Base-by-base conservation (phyloP, 2,888 invertebrate genomes). In the Torymus aiolomorphi region DNA sequence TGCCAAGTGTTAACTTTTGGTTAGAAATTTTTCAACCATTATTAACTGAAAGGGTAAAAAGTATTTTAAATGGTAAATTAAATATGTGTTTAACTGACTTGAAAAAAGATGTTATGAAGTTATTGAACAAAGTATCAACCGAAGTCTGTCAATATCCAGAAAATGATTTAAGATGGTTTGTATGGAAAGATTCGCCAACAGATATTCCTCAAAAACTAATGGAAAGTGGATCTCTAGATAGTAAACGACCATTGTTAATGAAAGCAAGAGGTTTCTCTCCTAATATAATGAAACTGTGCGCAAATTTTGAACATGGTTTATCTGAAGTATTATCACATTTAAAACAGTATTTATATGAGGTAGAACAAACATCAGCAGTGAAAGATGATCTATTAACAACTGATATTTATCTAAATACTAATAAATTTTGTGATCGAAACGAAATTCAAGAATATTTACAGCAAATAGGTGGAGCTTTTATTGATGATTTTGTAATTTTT, bases 191-290 rank as follows among this genome's bases (percentile, higher is more conserved):
- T 86, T 93, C 94, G 61, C 87, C 88, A 2, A 81, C 85, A 0
- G 94, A 94, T 86, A 89, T 93, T 62, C 92, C 92, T 0, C 85
- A 89, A 42, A 92, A 92, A 81, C 85, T 92, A 18, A 77, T 83
- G 0, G 86, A 86, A 42, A 84, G 82, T 31, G 84, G 84, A 24
- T 80, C 82, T 42, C 67, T 82, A 0, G 90, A 91, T 80, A 88
- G 88, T 80, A 88, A 89, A 70, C 85, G 88, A 57, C 85, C 89
- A 4, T 87, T 96, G 89, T 91, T 94, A 0, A 95, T 96, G 92
- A 97, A 97, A 91, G 94, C 95, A 3, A 94, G 94, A 84, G 97
- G 97, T 0, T 96, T 94, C 89, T 95, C 96, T 0, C 93, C 93
- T 0, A 93, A 93, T 24, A 91, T 97, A 59, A 95, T 96, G 65